A percentile compares a stretch with the other conserved stretches of the same genome.
phyloP scores from a whole-genome alignment of 2,797 vertebrate genomes.

The Sarcoramphus papa region DNA sequence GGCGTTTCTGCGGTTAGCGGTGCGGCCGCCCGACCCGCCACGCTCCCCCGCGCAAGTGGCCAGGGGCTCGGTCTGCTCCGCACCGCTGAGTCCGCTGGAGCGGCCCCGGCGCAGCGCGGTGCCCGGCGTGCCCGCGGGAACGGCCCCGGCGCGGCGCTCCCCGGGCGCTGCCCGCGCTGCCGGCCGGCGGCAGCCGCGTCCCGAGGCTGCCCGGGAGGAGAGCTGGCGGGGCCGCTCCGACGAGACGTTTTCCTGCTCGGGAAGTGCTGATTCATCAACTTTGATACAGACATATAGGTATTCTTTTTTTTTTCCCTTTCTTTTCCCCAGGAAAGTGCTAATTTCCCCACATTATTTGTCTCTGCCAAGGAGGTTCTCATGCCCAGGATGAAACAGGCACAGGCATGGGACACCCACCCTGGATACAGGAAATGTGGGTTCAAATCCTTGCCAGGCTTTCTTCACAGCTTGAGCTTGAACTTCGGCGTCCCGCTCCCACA shows the following conservation, averaged over 20 bases:
- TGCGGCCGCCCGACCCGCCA: no score
- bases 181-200: not conserved
- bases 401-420: not conserved
- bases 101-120: not conserved
- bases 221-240: not conserved
- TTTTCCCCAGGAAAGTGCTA: not conserved
- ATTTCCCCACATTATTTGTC: constrained; percentile 41
- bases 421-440: constrained; percentile 35
- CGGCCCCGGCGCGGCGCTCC: not conserved
- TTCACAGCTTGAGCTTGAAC: constrained; percentile 57
- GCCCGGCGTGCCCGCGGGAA: no score
- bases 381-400: not conserved
- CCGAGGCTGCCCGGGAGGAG: not conserved
- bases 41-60: not conserved
- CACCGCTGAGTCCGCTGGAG: not conserved
- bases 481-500: not conserved
- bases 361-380: not conserved
- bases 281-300: not conserved
- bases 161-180: not conserved
- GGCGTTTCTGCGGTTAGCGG: not conserved
- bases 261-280: constrained; percentile 50
- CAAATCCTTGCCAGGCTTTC: constrained; percentile 39
- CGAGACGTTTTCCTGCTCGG: constrained; percentile 20
- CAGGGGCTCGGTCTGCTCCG: not conserved
- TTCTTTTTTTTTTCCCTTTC: not conserved